These are phyloP conservation scores for Sciaenops ocellatus DNA, from an alignment of 2,797 vertebrate species.

Conservation along the genomic window DNA sequence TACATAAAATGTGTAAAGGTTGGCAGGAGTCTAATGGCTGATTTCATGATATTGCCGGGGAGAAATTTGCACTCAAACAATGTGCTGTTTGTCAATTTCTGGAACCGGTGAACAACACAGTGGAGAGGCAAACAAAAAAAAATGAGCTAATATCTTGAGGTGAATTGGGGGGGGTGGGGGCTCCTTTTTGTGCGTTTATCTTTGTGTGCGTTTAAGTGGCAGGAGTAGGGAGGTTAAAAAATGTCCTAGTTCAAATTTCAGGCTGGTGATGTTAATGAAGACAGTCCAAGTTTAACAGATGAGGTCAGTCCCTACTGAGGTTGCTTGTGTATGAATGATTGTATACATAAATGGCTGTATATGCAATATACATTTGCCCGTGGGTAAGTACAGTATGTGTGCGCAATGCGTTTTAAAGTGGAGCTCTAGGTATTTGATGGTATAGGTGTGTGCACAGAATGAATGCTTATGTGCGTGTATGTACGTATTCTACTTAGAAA, in stretches of 20 bases:
- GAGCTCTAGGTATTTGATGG: slow-evolving; percentile 74
- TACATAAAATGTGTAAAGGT: slow-evolving; percentile 71
- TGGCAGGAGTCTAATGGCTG: slow-evolving; percentile 66
- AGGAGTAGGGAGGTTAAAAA: slow-evolving; percentile 48
- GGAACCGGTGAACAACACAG: slow-evolving; percentile 25
- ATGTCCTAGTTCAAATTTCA: slow-evolving; percentile 71
- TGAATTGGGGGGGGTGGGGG: slow-evolving; percentile 14
- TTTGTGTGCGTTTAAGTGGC: slow-evolving; percentile 52
- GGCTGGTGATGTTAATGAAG: slow-evolving; percentile 83
- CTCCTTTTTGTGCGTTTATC: slow-evolving; percentile 65
- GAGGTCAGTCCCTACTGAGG: slow-evolving; percentile 86
- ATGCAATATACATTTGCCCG: slow-evolving; percentile 76
- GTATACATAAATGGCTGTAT: slow-evolving; percentile 81
- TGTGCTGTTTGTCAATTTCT: slow-evolving; percentile 30
- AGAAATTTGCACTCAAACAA: slow-evolving; percentile 29
- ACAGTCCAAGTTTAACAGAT: slow-evolving; percentile 78
- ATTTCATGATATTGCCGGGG: slow-evolving; percentile 20
- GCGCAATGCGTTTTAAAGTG: slow-evolving; percentile 74
- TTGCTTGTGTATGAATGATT: slow-evolving; percentile 83
- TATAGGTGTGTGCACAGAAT: slow-evolving; percentile 71
- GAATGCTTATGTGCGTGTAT: slow-evolving; percentile 64
- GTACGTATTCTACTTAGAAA: slow-evolving; percentile 60
- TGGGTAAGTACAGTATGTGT: slow-evolving; percentile 75
- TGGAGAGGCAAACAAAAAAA: slow-evolving; percentile 1
- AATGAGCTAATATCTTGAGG: slow-evolving; percentile 11